A percentile compares a stretch with the other conserved stretches of the same genome.
Conservation (phyloP, 2,797 vertebrate genomes). For the Lithobates pipiens region DNA sequence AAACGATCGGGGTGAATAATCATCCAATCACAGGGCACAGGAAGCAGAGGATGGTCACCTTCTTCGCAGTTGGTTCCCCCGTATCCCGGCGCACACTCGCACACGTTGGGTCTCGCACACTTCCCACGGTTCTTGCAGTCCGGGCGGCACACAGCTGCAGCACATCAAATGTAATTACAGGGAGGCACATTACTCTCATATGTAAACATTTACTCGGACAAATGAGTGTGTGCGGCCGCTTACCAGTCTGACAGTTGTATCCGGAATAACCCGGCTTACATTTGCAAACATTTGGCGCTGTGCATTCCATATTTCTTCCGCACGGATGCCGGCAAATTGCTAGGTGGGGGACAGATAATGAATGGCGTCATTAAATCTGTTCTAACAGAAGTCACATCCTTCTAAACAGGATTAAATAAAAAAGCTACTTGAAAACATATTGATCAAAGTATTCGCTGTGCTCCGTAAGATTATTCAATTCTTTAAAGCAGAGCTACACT, state of each 20-base stretch:
- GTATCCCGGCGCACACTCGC: constrained; percentile 83
- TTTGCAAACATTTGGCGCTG: constrained; percentile 85
- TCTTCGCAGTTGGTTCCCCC: constrained; percentile 82
- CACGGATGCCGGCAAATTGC: constrained; percentile 85
- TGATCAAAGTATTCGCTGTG: not conserved
- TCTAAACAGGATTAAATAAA: not conserved
- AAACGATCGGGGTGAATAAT: no score
- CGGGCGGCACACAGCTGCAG: constrained; percentile 86
- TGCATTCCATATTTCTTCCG: constrained; percentile 86
- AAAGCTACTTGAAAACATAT: not conserved
- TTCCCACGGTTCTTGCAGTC: constrained; percentile 89
- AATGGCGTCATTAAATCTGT: not conserved
- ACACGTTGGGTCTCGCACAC: constrained; percentile 84
- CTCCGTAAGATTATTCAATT: not conserved
- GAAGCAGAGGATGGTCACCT: constrained; percentile 74
- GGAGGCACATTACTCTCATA: constrained; percentile 47
- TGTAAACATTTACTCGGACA: constrained; percentile 41
- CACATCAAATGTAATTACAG: constrained; percentile 63
- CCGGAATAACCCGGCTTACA: constrained; percentile 87
- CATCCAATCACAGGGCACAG: no score
- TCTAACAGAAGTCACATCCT: constrained; percentile 11
- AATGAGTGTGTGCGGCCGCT: constrained; percentile 65
- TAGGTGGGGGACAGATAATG: constrained; percentile 66
- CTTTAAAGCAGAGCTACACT: no score
- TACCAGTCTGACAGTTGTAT: constrained; percentile 86